phyloP scores from a whole-genome alignment of 2,797 vertebrate genomes.

The Neosalanx taihuensis region DNA sequence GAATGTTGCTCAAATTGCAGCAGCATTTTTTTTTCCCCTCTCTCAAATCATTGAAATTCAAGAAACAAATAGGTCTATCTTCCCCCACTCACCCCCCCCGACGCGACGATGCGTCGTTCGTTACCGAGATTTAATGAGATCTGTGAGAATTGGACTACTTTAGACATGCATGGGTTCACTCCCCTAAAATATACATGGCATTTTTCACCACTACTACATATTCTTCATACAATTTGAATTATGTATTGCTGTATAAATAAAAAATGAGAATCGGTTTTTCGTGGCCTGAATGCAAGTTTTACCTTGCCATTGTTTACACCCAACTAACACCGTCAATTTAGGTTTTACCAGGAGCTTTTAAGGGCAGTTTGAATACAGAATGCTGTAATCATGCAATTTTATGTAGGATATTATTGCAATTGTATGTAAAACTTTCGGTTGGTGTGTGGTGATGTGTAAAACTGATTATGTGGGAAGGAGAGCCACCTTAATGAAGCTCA shows the following conservation, averaged over 20 bases:
- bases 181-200: constrained; percentile 18
- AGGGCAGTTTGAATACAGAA: neutral
- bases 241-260: constrained; percentile 35
- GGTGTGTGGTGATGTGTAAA: neutral
- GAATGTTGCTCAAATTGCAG: constrained; percentile 19
- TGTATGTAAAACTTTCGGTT: neutral
- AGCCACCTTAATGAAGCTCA: neutral
- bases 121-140: constrained; percentile 48
- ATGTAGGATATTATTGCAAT: neutral
- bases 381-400: neutral
- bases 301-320: neutral
- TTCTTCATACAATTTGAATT: constrained; percentile 35
- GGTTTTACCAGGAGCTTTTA: neutral
- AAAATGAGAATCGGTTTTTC: neutral
- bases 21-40: constrained; percentile 29
- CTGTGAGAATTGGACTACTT: constrained; percentile 19
- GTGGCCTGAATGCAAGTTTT: neutral
- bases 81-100: neutral
- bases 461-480: neutral
- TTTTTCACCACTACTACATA: constrained; percentile 26
- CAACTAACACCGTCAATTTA: neutral
- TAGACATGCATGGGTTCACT: constrained; percentile 47
- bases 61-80: constrained; percentile 24
- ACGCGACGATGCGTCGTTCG: neutral
- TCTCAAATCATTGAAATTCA: constrained; percentile 50